phyloP scores from a whole-genome alignment of 2,113 vertebrate species.

The Corythornis cristatus region DNA sequence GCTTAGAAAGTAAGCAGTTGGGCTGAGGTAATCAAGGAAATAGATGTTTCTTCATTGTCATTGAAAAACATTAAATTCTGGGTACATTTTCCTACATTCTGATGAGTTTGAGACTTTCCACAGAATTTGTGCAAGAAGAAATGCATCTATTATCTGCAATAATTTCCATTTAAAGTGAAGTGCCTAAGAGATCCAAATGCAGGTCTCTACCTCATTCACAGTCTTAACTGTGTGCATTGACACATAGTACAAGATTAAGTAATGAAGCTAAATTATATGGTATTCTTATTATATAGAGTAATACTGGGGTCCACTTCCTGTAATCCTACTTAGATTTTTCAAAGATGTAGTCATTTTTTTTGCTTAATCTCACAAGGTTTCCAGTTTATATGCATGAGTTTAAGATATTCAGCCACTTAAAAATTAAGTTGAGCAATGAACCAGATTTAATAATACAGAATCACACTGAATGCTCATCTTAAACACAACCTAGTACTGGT shows the following conservation, averaged over 20 bases:
- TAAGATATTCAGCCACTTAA: not conserved
- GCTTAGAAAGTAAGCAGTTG: not conserved
- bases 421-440: not conserved
- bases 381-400: not conserved
- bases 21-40: not conserved
- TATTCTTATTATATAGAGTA: not conserved
- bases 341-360: not conserved
- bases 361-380: not conserved
- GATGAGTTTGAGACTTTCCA: not conserved
- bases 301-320: not conserved
- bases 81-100: not conserved
- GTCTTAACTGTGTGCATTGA: not conserved
- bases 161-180: not conserved
- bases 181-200: not conserved
- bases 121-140: not conserved
- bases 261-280: not conserved
- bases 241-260: not conserved
- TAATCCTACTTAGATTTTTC: not conserved
- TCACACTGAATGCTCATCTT: not conserved
- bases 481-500: not conserved
- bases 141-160: not conserved
- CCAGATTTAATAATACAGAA: not conserved
- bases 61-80: not conserved
- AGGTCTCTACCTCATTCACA: not conserved
- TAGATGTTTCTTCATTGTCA: not conserved